Evolutionary conservation across 2,113 vertebrate genomes (phyloP).

Genomic region (Saccopteryx bilineata): DNA sequence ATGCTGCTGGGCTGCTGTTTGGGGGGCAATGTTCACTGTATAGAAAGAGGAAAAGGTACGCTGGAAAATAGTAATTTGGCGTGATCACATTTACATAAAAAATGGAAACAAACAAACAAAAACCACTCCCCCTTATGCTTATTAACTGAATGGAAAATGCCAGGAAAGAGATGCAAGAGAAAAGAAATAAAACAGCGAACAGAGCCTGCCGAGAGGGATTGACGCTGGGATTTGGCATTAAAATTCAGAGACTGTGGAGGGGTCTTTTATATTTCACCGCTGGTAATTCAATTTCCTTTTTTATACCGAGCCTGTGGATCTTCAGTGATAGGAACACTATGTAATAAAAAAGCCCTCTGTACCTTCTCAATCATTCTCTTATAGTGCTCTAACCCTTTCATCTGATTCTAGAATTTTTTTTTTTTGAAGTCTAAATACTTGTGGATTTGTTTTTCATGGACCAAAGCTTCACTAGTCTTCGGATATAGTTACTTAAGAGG

Average conservation of each 20-base stretch:
- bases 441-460: neutral
- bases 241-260: neutral
- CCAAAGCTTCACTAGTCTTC: neutral
- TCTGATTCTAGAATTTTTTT: neutral
- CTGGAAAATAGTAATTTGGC: neutral
- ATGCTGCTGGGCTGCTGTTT: neutral
- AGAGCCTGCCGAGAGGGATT: neutral
- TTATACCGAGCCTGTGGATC: neutral
- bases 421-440: neutral
- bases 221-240: neutral
- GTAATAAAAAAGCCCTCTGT: neutral
- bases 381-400: neutral
- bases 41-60: neutral
- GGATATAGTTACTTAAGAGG: neutral
- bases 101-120: neutral
- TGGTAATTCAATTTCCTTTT: neutral
- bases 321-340: slow-evolving; percentile 25
- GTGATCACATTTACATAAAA: neutral
- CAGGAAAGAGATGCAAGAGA: neutral
- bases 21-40: neutral
- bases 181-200: neutral
- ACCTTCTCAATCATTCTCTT: neutral
- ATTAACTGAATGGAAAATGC: neutral
- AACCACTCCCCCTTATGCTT: neutral
- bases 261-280: neutral